Evolutionary conservation across 2,888 invertebrate species (phyloP).

Genomic region (Ichneumoninae sp.): DNA sequence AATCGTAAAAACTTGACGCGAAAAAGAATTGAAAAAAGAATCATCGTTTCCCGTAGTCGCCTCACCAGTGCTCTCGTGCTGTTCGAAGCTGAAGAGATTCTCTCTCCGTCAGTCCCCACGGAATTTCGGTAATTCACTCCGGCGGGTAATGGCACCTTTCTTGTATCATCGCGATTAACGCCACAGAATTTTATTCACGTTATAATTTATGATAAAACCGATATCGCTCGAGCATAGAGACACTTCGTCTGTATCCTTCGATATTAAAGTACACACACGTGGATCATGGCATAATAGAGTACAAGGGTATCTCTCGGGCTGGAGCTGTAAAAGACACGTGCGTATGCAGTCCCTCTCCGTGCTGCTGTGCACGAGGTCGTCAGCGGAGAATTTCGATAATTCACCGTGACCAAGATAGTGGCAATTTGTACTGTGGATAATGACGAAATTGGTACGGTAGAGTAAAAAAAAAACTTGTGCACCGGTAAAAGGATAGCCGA

Average conservation of each 20-base stretch:
- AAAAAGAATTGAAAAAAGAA: conserved; percentile 4
- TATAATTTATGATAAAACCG: conserved; percentile 58
- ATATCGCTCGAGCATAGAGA: conserved; percentile 50
- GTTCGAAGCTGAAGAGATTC: neutral
- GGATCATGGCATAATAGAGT: conserved; percentile 7
- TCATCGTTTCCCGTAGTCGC: conserved; percentile 1
- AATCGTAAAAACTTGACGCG: conserved; percentile 54
- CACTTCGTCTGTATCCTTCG: conserved; percentile 45
- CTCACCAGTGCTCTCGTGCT: neutral
- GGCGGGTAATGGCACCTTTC: conserved; percentile 55
- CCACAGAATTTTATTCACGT: conserved; percentile 41
- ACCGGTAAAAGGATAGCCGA: conserved; percentile 27
- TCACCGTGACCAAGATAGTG: conserved; percentile 55
- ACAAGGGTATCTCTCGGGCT: conserved; percentile 12
- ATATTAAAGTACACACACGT: conserved; percentile 52
- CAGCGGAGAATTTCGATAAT: conserved; percentile 58
- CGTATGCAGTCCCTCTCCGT: neutral
- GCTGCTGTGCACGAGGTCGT: neutral
- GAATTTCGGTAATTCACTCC: conserved; percentile 59
- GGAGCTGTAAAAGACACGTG: conserved; percentile 35
- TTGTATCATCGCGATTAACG: conserved; percentile 37
- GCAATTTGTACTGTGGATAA: conserved; percentile 54
- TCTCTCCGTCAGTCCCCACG: neutral
- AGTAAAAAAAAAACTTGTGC: conserved; percentile 11
- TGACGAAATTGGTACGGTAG: conserved; percentile 52